Percentiles rank a stretch among this genome's conserved stretches.
Conservation (phyloP, 2,797 vertebrate genomes). For the Echiichthys vipera region DNA sequence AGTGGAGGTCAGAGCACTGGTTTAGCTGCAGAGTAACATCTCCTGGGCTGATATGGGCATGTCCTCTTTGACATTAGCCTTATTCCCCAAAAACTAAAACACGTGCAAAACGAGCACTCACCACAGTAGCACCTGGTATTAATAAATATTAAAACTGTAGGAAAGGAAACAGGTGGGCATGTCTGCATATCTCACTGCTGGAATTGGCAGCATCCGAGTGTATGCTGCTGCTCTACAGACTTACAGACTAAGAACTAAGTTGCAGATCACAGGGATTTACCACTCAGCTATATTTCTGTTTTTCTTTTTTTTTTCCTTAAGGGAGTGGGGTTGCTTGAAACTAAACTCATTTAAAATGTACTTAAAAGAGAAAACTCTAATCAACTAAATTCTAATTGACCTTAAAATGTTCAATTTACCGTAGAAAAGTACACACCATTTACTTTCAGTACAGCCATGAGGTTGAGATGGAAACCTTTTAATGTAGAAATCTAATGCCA, state of each 20-base stretch:
- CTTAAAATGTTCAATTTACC: constrained; percentile 60
- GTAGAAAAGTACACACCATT: constrained; percentile 53
- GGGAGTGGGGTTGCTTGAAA: not conserved
- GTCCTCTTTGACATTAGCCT: constrained; percentile 25
- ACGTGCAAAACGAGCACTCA: constrained; percentile 62
- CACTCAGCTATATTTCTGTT: not conserved
- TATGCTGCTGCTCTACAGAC: constrained; percentile 26
- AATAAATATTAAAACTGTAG: constrained; percentile 64
- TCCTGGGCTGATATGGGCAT: constrained; percentile 3
- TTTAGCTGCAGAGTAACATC: constrained; percentile 52
- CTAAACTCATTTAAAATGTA: constrained; percentile 22
- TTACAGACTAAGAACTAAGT: constrained; percentile 10
- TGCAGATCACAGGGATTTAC: constrained; percentile 25
- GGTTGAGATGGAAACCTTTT: constrained; percentile 68
- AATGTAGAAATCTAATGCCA: constrained; percentile 63
- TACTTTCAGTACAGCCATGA: constrained; percentile 29
- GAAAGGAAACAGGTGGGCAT: constrained; percentile 75
- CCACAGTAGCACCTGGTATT: constrained; percentile 49
- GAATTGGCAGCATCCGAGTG: constrained; percentile 53
- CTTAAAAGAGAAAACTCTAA: constrained; percentile 32
- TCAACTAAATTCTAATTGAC: constrained; percentile 45
- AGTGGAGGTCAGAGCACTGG: constrained; percentile 32
- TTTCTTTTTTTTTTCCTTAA: constrained; percentile 13
- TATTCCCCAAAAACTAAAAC: constrained; percentile 43
- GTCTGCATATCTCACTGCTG: constrained; percentile 52